phyloP scores from a whole-genome alignment of 2,888 invertebrate species.

The Thumatha senex region DNA sequence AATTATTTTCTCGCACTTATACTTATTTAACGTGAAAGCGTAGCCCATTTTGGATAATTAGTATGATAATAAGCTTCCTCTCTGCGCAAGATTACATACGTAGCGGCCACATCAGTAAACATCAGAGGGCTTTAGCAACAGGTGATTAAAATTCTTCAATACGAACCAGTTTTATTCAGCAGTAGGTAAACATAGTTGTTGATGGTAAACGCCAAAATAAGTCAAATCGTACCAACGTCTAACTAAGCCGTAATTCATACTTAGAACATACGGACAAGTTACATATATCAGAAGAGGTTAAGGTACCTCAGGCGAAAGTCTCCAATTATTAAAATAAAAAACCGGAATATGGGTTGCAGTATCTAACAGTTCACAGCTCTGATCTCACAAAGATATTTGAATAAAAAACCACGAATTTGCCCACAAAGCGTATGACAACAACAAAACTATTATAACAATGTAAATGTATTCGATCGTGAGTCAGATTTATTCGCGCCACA shows the following conservation, averaged over 20 bases:
- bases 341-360: no score
- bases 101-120: neutral
- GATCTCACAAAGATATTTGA: neutral
- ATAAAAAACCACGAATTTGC: neutral
- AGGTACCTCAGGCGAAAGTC: no score
- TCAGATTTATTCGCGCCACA: conserved; percentile 19
- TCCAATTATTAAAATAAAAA: no score
- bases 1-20: neutral
- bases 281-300: no score
- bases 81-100: neutral
- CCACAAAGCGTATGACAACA: conserved; percentile 3
- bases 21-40: neutral
- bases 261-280: no score
- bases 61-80: conserved; percentile 11
- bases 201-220: neutral
- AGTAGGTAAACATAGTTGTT: neutral
- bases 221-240: no score
- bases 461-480: conserved; percentile 32
- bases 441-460: conserved; percentile 18
- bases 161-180: neutral
- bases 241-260: no score
- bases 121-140: neutral
- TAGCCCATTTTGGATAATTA: conserved; percentile 6
- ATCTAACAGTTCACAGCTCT: no score
- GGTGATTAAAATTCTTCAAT: conserved; percentile 3